Base-by-base conservation (phyloP, 2,888 invertebrate genomes). In the Dione juno region DNA sequence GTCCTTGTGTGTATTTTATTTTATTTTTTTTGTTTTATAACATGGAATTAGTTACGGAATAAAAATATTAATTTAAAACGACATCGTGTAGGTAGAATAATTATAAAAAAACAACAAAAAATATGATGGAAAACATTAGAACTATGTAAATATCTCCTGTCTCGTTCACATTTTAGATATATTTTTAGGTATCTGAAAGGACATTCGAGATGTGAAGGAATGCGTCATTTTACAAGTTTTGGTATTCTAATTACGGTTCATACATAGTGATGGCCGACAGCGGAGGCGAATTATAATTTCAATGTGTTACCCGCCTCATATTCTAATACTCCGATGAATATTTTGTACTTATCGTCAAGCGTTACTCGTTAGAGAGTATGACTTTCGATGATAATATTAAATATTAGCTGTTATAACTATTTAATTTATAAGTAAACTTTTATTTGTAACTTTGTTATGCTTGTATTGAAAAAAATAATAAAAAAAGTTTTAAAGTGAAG, bases 261-360 rank as follows among this genome's bases (percentile, higher is more conserved):
- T 89, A 85, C 86, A 88, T 89, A 88, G 79, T 82, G 77, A 84
- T 81, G 73, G 66, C 69, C 76, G 84, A 81, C 80, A 79, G 79
- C 82, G 79, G 80, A 78, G 81, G 72, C 78, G 75, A 77, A 91
- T 92, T 91, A 89, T 84, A 90, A 90, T 90, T 89, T 88, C 87
- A 88, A 89, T 84, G 77, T 73, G 84, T 75, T 84, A 83, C 85
- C 84, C 77, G 59, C 78, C 79, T 74, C 79, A 72, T 73, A 77
- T 80, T 79, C 81, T 81, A 83, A 80, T 80, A 72, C 74, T 70
- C 69, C 75, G 71, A 67, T 77, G 79, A 79, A 80, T 80, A 81
- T 73, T 67, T 75, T 72, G 61, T 75, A 71, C 65, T 28, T 69
- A 66, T 67, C 67, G 28, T 64, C 59, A 63, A 48, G 48, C 61